Evolutionary conservation across 2,888 invertebrate species (phyloP).

Genomic region (Pachymerium ferrugineum): DNA sequence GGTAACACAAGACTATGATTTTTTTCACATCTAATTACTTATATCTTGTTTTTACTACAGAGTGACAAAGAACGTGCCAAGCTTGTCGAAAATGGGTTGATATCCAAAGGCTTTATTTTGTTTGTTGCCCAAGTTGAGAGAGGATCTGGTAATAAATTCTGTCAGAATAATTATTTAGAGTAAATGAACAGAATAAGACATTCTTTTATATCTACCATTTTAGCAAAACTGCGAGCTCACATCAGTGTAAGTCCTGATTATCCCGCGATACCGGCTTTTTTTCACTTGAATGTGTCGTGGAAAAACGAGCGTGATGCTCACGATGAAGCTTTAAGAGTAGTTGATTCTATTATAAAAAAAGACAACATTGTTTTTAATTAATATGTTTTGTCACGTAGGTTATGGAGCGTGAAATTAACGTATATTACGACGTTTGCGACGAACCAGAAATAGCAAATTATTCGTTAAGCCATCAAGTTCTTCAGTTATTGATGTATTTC

Average conservation of each 20-base stretch:
- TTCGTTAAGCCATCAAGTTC: slow-evolving; percentile 3
- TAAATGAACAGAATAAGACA: too few species aligned
- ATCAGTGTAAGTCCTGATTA: neutral
- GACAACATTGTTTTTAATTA: too few species aligned
- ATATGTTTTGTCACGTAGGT: neutral
- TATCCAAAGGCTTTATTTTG: neutral
- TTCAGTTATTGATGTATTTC: neutral
- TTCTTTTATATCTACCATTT: too few species aligned
- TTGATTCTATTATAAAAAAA: neutral
- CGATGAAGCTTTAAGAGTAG: neutral
- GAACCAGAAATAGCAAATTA: neutral
- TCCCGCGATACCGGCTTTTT: neutral
- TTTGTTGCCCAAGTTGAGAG: neutral
- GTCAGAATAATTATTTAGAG: too few species aligned
- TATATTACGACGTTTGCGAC: neutral
- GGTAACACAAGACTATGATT: slow-evolving; percentile 41
- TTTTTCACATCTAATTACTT: slow-evolving; percentile 35
- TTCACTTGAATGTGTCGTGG: neutral
- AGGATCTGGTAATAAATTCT: too few species aligned
- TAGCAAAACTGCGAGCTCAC: neutral
- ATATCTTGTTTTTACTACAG: slow-evolving; percentile 38
- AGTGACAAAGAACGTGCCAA: neutral
- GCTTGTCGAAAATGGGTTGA: neutral
- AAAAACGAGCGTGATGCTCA: neutral
- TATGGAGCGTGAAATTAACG: neutral